Evolutionary conservation across 2,888 invertebrate species (phyloP).

Genomic region (Plebejus melissa): DNA sequence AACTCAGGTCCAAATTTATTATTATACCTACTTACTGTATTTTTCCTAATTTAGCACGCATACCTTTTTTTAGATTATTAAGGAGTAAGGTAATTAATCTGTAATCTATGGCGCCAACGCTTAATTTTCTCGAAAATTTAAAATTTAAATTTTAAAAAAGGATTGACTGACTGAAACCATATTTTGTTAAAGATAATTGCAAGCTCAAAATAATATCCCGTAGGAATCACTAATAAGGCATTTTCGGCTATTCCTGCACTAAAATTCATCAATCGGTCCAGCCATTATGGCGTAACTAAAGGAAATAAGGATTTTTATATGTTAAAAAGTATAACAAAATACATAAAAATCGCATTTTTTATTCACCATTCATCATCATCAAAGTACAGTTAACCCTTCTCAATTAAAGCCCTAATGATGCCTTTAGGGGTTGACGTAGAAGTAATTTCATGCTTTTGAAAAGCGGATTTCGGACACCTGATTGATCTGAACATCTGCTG

Average conservation of each 20-base stretch:
- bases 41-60: too few relatives aligned
- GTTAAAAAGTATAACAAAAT: background rate
- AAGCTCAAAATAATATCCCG: too few relatives aligned
- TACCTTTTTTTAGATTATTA: too few relatives aligned
- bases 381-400: slow-evolving; percentile 16
- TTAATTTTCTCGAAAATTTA: too few relatives aligned
- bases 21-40: too few relatives aligned
- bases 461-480: slow-evolving; percentile 52
- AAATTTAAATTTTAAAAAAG: background rate
- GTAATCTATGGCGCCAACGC: too few relatives aligned
- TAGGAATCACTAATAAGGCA: too few relatives aligned
- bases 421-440: slow-evolving; percentile 34
- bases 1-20: too few relatives aligned
- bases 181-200: background rate
- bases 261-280: background rate
- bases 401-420: slow-evolving; percentile 6
- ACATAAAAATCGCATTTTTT: background rate
- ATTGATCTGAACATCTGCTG: slow-evolving; percentile 76
- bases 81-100: too few relatives aligned
- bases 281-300: background rate
- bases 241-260: background rate
- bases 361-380: slow-evolving; percentile 4
- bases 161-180: background rate
- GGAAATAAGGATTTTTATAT: too few relatives aligned
- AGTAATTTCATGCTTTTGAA: slow-evolving; percentile 68